A percentile compares a stretch with the other conserved stretches of the same genome.
Conservation (phyloP, 2,797 vertebrate genomes). For the Notolepis coatsorum region DNA sequence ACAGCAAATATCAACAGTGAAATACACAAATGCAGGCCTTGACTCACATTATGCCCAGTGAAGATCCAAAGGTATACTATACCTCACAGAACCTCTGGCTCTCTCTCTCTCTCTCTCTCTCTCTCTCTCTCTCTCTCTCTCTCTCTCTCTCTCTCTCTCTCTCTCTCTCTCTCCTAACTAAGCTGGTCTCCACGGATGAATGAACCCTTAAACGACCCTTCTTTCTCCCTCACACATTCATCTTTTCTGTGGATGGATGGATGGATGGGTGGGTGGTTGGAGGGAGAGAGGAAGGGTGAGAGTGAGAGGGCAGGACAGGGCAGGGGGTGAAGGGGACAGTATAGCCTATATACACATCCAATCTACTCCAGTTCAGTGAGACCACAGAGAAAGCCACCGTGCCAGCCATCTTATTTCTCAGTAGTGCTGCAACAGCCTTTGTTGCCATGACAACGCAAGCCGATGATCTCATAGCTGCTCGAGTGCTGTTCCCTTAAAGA, state of each 20-base stretch:
- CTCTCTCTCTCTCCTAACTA: background rate
- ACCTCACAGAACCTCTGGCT: constrained; percentile 32
- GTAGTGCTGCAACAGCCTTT: constrained; percentile 82
- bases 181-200: constrained; percentile 32
- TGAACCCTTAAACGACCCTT: constrained; percentile 27
- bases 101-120: constrained; percentile 25
- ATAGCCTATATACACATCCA: constrained; percentile 75
- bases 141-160: background rate
- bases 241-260: background rate
- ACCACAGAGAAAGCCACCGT: constrained; percentile 69
- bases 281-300: constrained; percentile 56
- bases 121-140: constrained; percentile 1
- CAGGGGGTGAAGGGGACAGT: constrained; percentile 32
- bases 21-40: constrained; percentile 42
- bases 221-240: constrained; percentile 14
- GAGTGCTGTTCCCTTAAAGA: constrained; percentile 75
- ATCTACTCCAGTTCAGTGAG: constrained; percentile 79
- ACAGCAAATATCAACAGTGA: constrained; percentile 71
- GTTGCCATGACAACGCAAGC: constrained; percentile 83
- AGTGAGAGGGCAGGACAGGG: constrained; percentile 55
- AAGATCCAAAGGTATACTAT: constrained; percentile 4
- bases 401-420: constrained; percentile 84
- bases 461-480: constrained; percentile 84
- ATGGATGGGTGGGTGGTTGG: constrained; percentile 17
- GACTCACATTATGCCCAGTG: constrained; percentile 48